Percentiles rank a stretch among this genome's conserved stretches.
These are phyloP conservation scores for Acipenser oxyrinchus DNA, from an alignment of 2,797 vertebrate species.

Conservation along the genomic window DNA sequence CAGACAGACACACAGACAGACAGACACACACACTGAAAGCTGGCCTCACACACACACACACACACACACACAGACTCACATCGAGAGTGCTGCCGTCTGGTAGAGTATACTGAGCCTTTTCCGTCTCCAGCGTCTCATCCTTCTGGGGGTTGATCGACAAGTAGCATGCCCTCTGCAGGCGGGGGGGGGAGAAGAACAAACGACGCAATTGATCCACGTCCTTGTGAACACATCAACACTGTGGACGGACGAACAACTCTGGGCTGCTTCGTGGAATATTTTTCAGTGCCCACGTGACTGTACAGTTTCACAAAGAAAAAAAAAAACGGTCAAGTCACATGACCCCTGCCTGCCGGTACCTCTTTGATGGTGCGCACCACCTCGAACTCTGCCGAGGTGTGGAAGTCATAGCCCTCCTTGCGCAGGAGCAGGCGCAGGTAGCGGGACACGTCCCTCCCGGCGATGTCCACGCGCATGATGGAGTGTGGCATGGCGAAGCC, in stretches of 20 bases:
- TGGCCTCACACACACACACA: too few species aligned
- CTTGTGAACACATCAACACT: too few species aligned
- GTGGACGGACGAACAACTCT: too few species aligned
- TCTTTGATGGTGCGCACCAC: conserved; percentile 84
- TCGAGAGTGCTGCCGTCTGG: conserved; percentile 80
- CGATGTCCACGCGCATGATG: conserved; percentile 83
- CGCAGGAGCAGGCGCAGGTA: conserved; percentile 78
- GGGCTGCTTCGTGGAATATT: background rate
- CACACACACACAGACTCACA: conserved; percentile 46
- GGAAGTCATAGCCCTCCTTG: conserved; percentile 82
- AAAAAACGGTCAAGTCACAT: background rate
- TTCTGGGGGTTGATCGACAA: conserved; percentile 84
- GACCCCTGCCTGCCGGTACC: conserved; percentile 36
- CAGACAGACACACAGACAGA: background rate
- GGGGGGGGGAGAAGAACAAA: conserved; percentile 10
- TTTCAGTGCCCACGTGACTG: background rate
- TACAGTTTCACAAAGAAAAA: background rate
- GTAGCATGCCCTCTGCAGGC: conserved; percentile 75
- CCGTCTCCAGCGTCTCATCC: conserved; percentile 82
- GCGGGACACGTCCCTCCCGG: conserved; percentile 75
- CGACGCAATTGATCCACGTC: background rate
- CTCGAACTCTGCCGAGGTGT: conserved; percentile 83
- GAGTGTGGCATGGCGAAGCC: conserved; percentile 87
- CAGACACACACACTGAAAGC: too few species aligned
- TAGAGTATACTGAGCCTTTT: conserved; percentile 82